Evolutionary conservation across 2,113 vertebrate species (phyloP).

Genomic region (Terrapene triunguis): DNA sequence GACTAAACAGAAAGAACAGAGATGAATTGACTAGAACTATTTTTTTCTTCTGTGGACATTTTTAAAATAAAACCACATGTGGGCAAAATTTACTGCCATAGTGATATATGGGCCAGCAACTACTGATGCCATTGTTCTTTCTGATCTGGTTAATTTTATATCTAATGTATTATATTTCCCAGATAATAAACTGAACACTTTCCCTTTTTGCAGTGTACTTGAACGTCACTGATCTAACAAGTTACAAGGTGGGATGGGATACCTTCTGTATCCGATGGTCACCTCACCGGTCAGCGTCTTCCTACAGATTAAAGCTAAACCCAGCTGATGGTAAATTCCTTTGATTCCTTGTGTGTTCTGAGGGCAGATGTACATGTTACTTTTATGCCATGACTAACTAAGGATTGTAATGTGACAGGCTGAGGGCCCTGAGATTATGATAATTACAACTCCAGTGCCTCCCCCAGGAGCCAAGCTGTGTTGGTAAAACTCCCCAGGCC

Average conservation of each 20-base stretch:
- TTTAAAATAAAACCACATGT: not conserved
- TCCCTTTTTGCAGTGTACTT: slow-evolving; percentile 87
- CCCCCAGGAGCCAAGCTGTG: not conserved
- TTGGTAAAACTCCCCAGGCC: not conserved
- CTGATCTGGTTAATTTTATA: slow-evolving; percentile 11
- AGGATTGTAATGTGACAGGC: not conserved
- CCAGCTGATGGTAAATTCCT: slow-evolving; percentile 87
- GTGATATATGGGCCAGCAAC: not conserved
- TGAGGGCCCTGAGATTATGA: not conserved
- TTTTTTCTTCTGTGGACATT: not conserved
- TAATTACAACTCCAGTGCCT: not conserved
- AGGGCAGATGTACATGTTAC: slow-evolving; percentile 5
- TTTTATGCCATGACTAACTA: not conserved
- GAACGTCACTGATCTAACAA: slow-evolving; percentile 93
- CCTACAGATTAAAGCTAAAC: slow-evolving; percentile 93
- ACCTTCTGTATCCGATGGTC: slow-evolving; percentile 93
- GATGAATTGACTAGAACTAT: not conserved
- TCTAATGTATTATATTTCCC: not conserved
- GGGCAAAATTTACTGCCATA: not conserved
- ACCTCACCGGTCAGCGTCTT: slow-evolving; percentile 91
- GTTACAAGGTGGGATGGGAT: slow-evolving; percentile 88
- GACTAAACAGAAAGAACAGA: not conserved
- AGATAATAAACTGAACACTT: not conserved
- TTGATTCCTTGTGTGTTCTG: not conserved
- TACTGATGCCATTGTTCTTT: not conserved